Percentiles rank a stretch among this genome's conserved stretches.
Conservation (phyloP, 2,888 invertebrate genomes). For the Aelia acuminata region DNA sequence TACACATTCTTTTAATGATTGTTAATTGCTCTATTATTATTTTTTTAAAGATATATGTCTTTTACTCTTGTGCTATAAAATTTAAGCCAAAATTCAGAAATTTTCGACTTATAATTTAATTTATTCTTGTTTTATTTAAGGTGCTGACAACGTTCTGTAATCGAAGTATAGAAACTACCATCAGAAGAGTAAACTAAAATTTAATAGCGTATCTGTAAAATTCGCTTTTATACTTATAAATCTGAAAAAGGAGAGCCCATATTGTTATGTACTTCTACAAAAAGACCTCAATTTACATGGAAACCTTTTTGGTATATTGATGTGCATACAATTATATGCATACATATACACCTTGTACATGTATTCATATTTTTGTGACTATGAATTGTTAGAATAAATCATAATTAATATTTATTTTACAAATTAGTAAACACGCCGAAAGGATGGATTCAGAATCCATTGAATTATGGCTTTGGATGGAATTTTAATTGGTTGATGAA, state of each 20-base stretch:
- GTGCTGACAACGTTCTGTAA: conserved; percentile 5
- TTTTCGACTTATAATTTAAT: not conserved
- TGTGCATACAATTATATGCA: conserved; percentile 22
- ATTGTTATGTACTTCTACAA: conserved; percentile 28
- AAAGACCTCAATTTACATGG: conserved; percentile 24
- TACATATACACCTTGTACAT: conserved; percentile 38
- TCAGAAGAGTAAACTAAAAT: conserved; percentile 34
- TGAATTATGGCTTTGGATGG: conserved; percentile 23
- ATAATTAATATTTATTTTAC: conserved; percentile 39
- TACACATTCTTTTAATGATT: too few species aligned
- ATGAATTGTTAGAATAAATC: conserved; percentile 42
- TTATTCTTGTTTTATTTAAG: not conserved
- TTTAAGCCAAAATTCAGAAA: too few species aligned
- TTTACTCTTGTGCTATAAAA: too few species aligned
- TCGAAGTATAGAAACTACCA: conserved; percentile 14
- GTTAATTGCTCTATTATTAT: too few species aligned
- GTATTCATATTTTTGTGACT: conserved; percentile 27
- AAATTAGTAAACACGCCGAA: conserved; percentile 31
- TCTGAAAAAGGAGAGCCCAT: conserved; percentile 34
- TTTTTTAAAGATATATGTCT: too few species aligned
- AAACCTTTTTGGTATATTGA: conserved; percentile 39
- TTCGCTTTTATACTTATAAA: conserved; percentile 41
- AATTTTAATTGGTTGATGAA: conserved; percentile 44
- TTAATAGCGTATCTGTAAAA: conserved; percentile 24
- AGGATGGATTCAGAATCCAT: conserved; percentile 38